phyloP scores from a whole-genome alignment of 2,888 invertebrate genomes.

The Dromius quadrimaculatus region DNA sequence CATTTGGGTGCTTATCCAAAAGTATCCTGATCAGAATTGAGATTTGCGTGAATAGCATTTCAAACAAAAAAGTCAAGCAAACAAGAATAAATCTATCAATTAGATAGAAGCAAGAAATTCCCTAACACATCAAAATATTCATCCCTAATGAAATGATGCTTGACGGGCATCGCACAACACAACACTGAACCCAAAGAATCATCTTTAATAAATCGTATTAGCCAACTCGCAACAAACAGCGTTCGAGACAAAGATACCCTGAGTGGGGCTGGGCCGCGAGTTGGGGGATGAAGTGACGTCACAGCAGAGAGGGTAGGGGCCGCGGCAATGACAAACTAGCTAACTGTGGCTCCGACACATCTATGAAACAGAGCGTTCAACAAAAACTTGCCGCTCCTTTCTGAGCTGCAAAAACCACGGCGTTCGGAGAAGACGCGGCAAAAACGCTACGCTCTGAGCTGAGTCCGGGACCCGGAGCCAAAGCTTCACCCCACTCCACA shows the following conservation, averaged over 20 bases:
- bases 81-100: constrained; percentile 12
- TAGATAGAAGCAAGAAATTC: background rate
- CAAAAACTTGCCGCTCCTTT: constrained; percentile 44
- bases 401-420: constrained; percentile 24
- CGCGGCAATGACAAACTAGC: constrained; percentile 66
- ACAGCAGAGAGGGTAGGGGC: constrained; percentile 12
- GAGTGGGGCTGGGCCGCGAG: background rate
- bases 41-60: too few relatives aligned
- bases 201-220: constrained; percentile 46
- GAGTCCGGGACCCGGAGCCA: constrained; percentile 15
- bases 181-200: constrained; percentile 34
- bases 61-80: too few relatives aligned
- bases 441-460: constrained; percentile 19
- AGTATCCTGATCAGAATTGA: too few relatives aligned
- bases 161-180: background rate
- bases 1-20: too few relatives aligned
- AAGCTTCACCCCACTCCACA: background rate
- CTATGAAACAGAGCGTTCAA: constrained; percentile 38
- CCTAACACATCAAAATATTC: constrained; percentile 18
- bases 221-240: constrained; percentile 22
- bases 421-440: constrained; percentile 29
- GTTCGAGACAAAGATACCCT: constrained; percentile 25
- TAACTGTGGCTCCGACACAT: constrained; percentile 67
- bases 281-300: constrained; percentile 11
- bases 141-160: constrained; percentile 13